Conservation (phyloP, 2,888 invertebrate species). For the Eilema depressum region DNA sequence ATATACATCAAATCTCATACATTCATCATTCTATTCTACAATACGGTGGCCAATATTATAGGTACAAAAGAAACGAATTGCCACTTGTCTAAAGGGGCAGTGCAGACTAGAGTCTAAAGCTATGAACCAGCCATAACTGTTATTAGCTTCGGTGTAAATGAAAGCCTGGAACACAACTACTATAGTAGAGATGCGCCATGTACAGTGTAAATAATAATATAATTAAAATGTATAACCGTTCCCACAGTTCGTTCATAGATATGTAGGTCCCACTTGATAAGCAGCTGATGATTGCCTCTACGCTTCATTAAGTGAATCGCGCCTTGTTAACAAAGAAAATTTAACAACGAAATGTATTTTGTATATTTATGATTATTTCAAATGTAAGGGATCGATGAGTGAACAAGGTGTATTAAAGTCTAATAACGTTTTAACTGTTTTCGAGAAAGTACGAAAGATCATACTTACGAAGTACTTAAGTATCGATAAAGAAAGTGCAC, state of each 20-base stretch:
- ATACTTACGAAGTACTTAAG: too few relatives aligned
- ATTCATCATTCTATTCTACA: too few relatives aligned
- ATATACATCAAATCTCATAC: too few relatives aligned
- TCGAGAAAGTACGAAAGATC: too few relatives aligned
- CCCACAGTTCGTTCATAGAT: constrained; percentile 14
- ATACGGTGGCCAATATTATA: too few relatives aligned
- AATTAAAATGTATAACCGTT: constrained; percentile 10
- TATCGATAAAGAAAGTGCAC: neutral
- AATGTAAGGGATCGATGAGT: neutral
- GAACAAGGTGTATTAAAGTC: too few relatives aligned
- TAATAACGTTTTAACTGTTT: too few relatives aligned
- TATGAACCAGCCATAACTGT: too few relatives aligned
- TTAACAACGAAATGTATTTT: neutral
- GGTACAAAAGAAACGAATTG: too few relatives aligned
- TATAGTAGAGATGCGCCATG: neutral
- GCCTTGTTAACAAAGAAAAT: constrained; percentile 13
- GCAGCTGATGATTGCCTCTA: constrained; percentile 11
- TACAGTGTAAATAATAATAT: neutral
- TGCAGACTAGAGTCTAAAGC: too few relatives aligned
- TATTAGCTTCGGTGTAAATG: too few relatives aligned
- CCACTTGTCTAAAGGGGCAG: too few relatives aligned
- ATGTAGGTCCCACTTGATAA: constrained; percentile 21
- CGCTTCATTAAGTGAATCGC: neutral
- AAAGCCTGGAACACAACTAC: neutral
- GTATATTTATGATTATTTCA: neutral